Conservation (phyloP, 2,113 vertebrate genomes). For the Ahaetulla prasina region DNA sequence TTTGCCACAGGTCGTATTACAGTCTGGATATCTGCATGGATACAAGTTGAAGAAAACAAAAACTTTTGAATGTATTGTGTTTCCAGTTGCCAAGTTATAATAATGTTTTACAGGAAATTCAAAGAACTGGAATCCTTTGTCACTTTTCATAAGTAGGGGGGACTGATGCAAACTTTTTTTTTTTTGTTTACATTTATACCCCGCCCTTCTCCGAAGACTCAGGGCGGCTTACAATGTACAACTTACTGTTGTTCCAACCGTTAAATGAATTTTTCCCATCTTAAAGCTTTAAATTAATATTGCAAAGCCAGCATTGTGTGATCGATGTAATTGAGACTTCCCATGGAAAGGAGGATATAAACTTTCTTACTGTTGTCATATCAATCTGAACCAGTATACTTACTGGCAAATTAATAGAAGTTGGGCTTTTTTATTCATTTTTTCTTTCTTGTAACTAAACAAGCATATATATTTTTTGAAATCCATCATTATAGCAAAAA, state of each 20-base stretch:
- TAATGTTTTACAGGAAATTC: not conserved
- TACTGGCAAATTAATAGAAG: not conserved
- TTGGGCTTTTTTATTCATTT: not conserved
- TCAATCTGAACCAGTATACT: not conserved
- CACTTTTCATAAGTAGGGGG: not conserved
- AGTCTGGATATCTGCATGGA: not conserved
- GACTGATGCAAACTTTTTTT: not conserved
- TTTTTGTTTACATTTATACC: too few species aligned
- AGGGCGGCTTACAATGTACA: too few species aligned
- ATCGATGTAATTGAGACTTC: not conserved
- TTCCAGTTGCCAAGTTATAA: not conserved
- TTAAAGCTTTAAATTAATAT: not conserved
- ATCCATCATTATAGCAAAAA: not conserved
- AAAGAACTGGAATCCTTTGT: not conserved
- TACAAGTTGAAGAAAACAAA: not conserved
- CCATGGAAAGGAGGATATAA: not conserved
- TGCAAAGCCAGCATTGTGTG: not conserved
- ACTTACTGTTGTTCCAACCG: not conserved
- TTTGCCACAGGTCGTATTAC: not conserved
- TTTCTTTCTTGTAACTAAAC: not conserved
- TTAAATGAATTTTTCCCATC: not conserved
- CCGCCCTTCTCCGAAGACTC: too few species aligned
- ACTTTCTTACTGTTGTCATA: not conserved
- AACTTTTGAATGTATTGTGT: not conserved
- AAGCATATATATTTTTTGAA: not conserved